Evolutionary conservation across 2,113 vertebrate species (phyloP), one percentile per base, ranked within the genome.

Genomic region (zebrafish (Danio rerio)): DNA sequence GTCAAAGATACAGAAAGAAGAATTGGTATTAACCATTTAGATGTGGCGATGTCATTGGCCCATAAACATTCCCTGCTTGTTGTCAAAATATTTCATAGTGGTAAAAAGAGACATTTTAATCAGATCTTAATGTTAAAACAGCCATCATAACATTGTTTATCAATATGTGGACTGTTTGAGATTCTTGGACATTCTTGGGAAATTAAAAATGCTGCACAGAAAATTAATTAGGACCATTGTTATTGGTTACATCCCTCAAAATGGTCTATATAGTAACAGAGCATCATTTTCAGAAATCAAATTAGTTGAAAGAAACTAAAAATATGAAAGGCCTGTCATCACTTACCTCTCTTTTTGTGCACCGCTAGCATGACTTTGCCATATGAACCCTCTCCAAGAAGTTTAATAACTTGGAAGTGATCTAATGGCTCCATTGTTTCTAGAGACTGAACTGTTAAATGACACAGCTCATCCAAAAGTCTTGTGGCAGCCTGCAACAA

Each of bases 341-440:
- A 70, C 53, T 75, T 58, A 96, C 96, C 95, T 89, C 89, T 93
- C 55, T 89, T 91, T 74, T 81, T 93, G 88, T 96, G 95, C 0
- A 95, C 89, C 0, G 94, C 95, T 20, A 97, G 71, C 87, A 96
- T 92, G 80, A 97, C 96, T 0, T 93, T 91, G 13, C 96, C 96
- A 0, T 97, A 97, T 1, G 95, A 96, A 15, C 96, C 96, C 0
- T 95, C 93, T 1, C 96, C 96, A 58, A 97, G 89, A 56, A 94
- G 90, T 82, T 93, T 95, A 53, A 96, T 61, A 75, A 97, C 86
- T 8, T 86, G 69, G 56, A 95, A 97, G 83, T 90, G 94, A 42
- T 93, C 91, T 0, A 94, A 84, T 0, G 95, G 89, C 81, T 94
- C 91, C 87, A 93, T 81, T 0, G 85, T 9, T 0, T 81, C 88